Evolutionary conservation across 1,140 invertebrate species (phyloP).

Genomic region (Leptoteleia sp.): DNA sequence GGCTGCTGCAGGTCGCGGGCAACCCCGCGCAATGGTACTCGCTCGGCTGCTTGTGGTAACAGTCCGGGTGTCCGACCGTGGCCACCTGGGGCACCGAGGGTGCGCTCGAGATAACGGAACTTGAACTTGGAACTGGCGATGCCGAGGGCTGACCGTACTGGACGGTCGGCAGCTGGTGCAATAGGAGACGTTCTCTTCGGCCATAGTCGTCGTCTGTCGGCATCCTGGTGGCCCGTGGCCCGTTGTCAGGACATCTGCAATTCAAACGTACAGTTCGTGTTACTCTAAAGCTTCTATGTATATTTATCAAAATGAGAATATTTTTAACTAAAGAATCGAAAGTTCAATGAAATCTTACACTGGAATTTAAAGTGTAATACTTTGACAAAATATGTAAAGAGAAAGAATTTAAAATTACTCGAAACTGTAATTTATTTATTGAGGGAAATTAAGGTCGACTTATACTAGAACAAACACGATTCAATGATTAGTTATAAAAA

Average conservation of each 20-base stretch:
- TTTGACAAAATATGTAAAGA: no score
- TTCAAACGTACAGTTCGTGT: no score
- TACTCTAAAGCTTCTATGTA: no score
- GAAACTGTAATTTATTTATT: no score
- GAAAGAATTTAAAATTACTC: no score
- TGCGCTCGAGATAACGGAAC: slow-evolving; percentile 46
- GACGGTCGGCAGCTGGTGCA: slow-evolving; percentile 77
- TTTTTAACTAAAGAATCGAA: no score
- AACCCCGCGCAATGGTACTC: slow-evolving; percentile 34
- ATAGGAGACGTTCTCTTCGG: slow-evolving; percentile 81
- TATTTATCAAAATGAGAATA: no score
- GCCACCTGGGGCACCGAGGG: slow-evolving; percentile 65
- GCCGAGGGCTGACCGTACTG: slow-evolving; percentile 73
- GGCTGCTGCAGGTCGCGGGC: slow-evolving; percentile 31
- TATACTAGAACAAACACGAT: no score
- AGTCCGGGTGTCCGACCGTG: slow-evolving; percentile 63
- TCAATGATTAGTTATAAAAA: no score
- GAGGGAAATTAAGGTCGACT: no score
- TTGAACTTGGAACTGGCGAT: slow-evolving; percentile 70
- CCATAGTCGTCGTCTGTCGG: slow-evolving; percentile 82
- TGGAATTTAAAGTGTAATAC: no score
- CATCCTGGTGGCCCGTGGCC: slow-evolving; percentile 82
- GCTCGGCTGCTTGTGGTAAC: slow-evolving; percentile 71
- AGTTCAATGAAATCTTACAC: no score
- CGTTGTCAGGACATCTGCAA: slow-evolving; percentile 81